Evolutionary conservation across 37 sponge, comb jelly and placozoan genomes (phyloP).

Genomic region (Eunapius fragilis): DNA sequence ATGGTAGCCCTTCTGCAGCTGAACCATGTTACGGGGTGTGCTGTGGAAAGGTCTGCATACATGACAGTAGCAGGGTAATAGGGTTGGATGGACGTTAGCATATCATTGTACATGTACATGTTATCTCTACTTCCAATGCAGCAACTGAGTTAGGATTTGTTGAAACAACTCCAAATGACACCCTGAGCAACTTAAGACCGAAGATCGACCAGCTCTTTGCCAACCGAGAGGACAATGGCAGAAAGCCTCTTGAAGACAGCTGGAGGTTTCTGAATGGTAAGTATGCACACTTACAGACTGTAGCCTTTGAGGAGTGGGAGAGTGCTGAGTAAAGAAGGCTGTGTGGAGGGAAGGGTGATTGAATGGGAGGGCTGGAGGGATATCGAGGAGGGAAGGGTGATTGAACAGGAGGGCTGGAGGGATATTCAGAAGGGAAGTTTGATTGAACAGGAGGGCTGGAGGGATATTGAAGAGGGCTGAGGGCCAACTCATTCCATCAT

Average conservation of each 20-base stretch:
- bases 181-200: conserved; percentile 41
- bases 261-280: conserved; percentile 88
- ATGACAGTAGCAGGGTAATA: too few species aligned
- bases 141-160: conserved; percentile 44
- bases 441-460: too few species aligned
- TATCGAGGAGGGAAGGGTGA: too few species aligned
- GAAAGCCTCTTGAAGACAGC: conserved; percentile 1
- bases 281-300: not conserved
- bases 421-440: too few species aligned
- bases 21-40: too few species aligned
- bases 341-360: too few species aligned
- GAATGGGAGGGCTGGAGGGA: too few species aligned
- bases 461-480: not conserved
- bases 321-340: not conserved
- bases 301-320: not conserved
- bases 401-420: too few species aligned
- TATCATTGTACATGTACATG: not conserved
- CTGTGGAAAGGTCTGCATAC: too few species aligned
- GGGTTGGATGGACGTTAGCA: not conserved
- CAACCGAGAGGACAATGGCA: not conserved
- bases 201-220: conserved; percentile 29
- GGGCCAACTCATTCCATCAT: too few species aligned
- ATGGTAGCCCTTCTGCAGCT: too few species aligned
- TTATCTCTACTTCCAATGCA: not conserved
- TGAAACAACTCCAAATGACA: conserved; percentile 32